Evolutionary conservation across 2,797 vertebrate species (phyloP).

Genomic region (Peromyscus nudipes): DNA sequence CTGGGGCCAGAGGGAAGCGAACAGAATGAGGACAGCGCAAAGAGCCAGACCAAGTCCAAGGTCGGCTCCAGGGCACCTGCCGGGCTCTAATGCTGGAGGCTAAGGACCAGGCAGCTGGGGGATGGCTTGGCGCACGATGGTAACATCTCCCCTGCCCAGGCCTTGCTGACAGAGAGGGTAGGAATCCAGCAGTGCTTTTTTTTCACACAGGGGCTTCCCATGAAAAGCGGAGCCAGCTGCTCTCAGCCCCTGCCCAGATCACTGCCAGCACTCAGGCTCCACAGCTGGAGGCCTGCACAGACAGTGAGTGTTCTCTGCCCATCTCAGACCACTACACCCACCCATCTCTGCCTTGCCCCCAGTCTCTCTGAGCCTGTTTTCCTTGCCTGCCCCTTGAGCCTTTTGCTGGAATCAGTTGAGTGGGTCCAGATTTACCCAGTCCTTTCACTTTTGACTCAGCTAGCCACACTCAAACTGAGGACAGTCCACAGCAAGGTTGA

Average conservation of each 20-base stretch:
- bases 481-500: neutral
- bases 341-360: neutral
- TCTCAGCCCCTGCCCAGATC: neutral
- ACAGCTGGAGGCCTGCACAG: neutral
- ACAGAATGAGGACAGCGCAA: fast-evolving
- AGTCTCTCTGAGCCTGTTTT: neutral
- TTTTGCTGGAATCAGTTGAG: neutral
- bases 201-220: neutral
- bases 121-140: too few species aligned
- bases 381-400: neutral
- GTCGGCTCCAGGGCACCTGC: neutral
- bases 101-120: too few species aligned
- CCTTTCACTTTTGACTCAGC: neutral
- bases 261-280: neutral
- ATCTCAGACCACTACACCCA: neutral
- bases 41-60: too few species aligned
- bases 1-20: neutral
- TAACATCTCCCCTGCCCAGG: neutral
- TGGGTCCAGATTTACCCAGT: neutral
- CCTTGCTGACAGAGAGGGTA: neutral
- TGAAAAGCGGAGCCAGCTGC: neutral
- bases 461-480: neutral
- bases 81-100: neutral
- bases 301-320: neutral
- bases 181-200: neutral